These are phyloP conservation scores for Dicerorhinus sumatrensis DNA, from an alignment of 2,113 vertebrate species.

Conservation along the genomic window DNA sequence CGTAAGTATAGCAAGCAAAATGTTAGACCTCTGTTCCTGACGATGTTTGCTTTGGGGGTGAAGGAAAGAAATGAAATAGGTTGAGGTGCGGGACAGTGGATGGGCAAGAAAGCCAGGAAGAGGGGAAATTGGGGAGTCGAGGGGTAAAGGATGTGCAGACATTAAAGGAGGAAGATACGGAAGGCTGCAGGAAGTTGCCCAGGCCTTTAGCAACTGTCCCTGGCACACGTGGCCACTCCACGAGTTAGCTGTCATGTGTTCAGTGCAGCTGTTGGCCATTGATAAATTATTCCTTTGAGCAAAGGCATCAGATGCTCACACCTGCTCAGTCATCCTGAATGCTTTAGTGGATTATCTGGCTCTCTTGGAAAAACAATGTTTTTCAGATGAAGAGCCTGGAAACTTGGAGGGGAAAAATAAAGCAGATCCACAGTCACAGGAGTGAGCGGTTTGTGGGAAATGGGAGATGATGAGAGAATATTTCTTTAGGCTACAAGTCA, in stretches of 20 bases:
- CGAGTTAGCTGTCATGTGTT: rapidly evolving
- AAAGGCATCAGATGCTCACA: too few relatives aligned
- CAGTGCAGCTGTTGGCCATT: not conserved
- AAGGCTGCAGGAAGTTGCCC: rapidly evolving
- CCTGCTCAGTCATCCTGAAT: not conserved
- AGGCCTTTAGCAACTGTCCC: rapidly evolving
- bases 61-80: not conserved
- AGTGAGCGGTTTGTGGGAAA: not conserved
- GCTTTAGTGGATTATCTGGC: not conserved
- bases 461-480: not conserved
- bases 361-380: not conserved
- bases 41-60: not conserved
- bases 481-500: not conserved
- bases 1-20: not conserved
- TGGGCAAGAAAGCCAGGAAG: not conserved
- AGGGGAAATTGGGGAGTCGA: rapidly evolving
- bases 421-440: not conserved
- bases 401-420: not conserved
- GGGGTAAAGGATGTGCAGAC: not conserved
- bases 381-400: not conserved
- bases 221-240: rapidly evolving
- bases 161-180: not conserved
- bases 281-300: not conserved
- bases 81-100: not conserved
- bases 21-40: not conserved